Conservation (phyloP, 2,888 invertebrate species). For the Stenurella melanura region DNA sequence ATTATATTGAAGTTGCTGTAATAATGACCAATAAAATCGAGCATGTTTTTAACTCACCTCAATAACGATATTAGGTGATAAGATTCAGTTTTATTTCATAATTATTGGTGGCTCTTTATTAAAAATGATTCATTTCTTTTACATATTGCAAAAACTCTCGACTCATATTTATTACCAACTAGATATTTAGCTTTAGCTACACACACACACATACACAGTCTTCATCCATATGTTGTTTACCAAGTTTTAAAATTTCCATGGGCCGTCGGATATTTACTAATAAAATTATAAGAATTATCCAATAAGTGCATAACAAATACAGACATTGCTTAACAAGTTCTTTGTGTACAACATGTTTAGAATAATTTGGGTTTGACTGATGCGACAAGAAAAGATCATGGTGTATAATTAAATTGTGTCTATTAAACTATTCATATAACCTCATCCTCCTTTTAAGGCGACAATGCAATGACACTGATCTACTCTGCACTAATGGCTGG, state of each 20-base stretch:
- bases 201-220: no score
- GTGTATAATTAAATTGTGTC: neutral
- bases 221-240: neutral
- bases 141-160: no score
- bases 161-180: no score
- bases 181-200: no score
- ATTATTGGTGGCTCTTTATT: no score
- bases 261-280: neutral
- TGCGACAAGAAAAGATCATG: slow-evolving; percentile 18
- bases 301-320: slow-evolving; percentile 15
- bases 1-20: no score
- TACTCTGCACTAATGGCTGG: slow-evolving; percentile 5
- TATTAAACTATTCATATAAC: slow-evolving; percentile 29
- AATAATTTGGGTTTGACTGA: slow-evolving; percentile 7
- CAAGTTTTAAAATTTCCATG: neutral
- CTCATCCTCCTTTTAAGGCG: slow-evolving; percentile 20
- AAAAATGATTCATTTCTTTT: no score
- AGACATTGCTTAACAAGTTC: slow-evolving; percentile 26
- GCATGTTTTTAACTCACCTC: no score
- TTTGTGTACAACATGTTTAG: slow-evolving; percentile 12
- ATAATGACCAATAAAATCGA: no score
- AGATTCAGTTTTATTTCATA: no score
- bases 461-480: slow-evolving; percentile 23
- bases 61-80: no score
- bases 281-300: slow-evolving; percentile 15